phyloP scores from a whole-genome alignment of 2,888 invertebrate genomes.

The Papilio protenor region DNA sequence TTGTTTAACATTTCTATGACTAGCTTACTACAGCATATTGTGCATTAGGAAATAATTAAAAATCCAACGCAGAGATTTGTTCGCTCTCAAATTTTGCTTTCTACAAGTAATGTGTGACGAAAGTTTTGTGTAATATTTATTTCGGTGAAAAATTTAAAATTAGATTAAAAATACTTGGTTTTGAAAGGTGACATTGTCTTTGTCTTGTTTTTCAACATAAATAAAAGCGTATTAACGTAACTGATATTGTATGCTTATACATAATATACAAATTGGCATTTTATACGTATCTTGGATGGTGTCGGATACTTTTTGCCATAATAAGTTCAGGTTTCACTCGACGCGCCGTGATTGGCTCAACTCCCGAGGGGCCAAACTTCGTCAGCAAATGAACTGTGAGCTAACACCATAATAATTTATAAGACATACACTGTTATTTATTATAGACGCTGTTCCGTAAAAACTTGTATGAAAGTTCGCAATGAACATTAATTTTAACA shows the following conservation, averaged over 20 bases:
- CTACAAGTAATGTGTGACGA: too few relatives aligned
- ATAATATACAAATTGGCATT: background rate
- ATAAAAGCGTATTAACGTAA: too few relatives aligned
- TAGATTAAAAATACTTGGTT: too few relatives aligned
- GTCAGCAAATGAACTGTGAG: slow-evolving; percentile 84
- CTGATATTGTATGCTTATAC: background rate
- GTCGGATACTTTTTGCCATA: slow-evolving; percentile 70
- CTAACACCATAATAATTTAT: slow-evolving; percentile 82
- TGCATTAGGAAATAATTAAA: slow-evolving; percentile 1
- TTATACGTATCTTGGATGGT: slow-evolving; percentile 1
- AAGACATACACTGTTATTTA: slow-evolving; percentile 79
- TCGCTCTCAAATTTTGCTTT: too few relatives aligned
- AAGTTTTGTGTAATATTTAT: too few relatives aligned
- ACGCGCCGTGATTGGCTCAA: slow-evolving; percentile 79
- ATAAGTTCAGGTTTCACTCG: slow-evolving; percentile 73
- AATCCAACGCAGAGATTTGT: too few relatives aligned
- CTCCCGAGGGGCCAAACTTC: slow-evolving; percentile 78
- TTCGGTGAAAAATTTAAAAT: too few relatives aligned
- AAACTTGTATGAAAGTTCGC: slow-evolving; percentile 6
- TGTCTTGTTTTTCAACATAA: too few relatives aligned
- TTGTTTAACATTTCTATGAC: slow-evolving; percentile 8
- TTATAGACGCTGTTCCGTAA: slow-evolving; percentile 66
- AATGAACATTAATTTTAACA: slow-evolving; percentile 15
- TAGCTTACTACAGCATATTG: background rate
- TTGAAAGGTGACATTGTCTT: too few relatives aligned